Base-by-base conservation (phyloP, 2,888 invertebrate species). In the Sericinus montela region DNA sequence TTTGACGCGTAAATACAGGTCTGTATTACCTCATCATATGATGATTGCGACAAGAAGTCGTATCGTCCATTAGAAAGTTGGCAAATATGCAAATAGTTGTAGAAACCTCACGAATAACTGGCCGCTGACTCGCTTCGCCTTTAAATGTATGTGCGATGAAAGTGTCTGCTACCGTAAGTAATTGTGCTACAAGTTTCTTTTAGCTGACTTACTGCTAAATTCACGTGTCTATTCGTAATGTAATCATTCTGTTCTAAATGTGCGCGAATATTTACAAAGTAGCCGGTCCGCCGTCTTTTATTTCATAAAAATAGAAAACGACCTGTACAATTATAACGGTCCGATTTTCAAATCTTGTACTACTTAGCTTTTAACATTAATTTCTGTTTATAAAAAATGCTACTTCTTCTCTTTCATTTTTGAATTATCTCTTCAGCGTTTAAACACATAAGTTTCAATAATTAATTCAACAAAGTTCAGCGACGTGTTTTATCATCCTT, bases 101-200 rank as follows among this genome's bases (percentile, higher is more conserved):
- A 87, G 87, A 87, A 87, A 87, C 85, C 85, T 80, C 85, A 86
- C 87, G 84, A 88, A 86, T 86, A 87, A 83, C 87, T 85, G 84
- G 81, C 87, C 86, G 85, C 83, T 84, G 82, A 81, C 85, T 83
- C 28, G 28, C 10, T 11, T 35, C 74, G 82, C 79, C 81, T 85
- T 82, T 80, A 82, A 81, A 84, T 83, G 80, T 82, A 84, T 83
- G 80, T 82, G 72, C 84, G 84, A 87, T 85, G 86, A 88, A 88
- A 87, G 87, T 86, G 82, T 82, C 84, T 79, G 77, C 78, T 78
- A 82, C 85, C 80, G 84, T 83, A 83, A 82, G 74, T 77, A 78
- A 81, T 84, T 83, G 77, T 75, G 80, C 80, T 83, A 79, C 76
- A 81, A 76, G 79, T 79, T 80, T 83, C 72, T 75, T 79, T 71